Conservation (phyloP, 2,113 vertebrate genomes). For the Natator depressus region DNA sequence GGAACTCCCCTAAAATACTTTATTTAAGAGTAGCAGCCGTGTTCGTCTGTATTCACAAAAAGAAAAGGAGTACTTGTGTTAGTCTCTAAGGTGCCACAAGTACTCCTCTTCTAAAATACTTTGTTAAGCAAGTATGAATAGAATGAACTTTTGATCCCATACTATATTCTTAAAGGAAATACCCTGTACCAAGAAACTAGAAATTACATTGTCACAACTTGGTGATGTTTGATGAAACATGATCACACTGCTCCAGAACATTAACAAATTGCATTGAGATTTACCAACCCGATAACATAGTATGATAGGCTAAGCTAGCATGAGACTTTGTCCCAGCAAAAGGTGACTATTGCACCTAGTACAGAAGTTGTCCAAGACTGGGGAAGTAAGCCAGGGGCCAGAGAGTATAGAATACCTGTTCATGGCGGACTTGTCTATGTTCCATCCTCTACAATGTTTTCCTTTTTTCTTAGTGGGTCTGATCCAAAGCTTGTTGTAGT, state of each 20-base stretch:
- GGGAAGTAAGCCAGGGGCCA: neutral
- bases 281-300: neutral
- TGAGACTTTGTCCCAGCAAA: neutral
- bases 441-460: neutral
- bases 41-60: no score
- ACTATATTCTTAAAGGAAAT: neutral
- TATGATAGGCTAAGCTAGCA: neutral
- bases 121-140: neutral
- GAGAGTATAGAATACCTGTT: neutral
- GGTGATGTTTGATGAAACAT: neutral
- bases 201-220: neutral
- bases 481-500: neutral
- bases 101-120: neutral
- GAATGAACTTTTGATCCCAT: neutral
- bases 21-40: no score
- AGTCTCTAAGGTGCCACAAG: no score
- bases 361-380: neutral
- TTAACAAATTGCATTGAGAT: neutral
- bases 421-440: neutral
- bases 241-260: neutral
- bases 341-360: neutral
- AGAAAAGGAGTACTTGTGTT: no score
- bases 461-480: neutral
- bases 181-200: neutral
- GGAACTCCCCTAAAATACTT: neutral